Evolutionary conservation across 1,140 invertebrate species (phyloP).

Genomic region (Physella acuta): DNA sequence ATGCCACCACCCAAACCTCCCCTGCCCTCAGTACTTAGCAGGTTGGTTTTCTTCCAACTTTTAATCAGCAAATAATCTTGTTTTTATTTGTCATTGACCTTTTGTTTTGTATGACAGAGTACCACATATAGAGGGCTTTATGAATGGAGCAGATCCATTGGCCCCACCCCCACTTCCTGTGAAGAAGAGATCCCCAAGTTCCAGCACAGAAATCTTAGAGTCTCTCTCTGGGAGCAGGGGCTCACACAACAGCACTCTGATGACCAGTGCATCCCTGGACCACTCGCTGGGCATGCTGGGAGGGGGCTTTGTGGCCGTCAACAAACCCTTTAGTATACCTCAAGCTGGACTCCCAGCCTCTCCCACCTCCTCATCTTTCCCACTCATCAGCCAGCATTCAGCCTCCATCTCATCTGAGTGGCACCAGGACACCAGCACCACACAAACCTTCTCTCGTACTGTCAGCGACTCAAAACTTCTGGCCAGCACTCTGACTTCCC

Average conservation of each 20-base stretch:
- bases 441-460: conserved; percentile 14
- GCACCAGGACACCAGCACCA: conserved; percentile 7
- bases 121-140: neutral
- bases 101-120: neutral
- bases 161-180: conserved; percentile 47
- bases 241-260: neutral
- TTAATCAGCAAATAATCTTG: neutral
- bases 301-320: neutral
- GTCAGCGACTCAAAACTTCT: conserved; percentile 22
- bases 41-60: conserved; percentile 1
- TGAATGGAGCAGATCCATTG: conserved; percentile 8
- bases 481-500: conserved; percentile 2
- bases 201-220: conserved; percentile 24
- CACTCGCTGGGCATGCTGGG: neutral
- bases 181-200: conserved; percentile 42
- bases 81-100: neutral
- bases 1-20: conserved; percentile 83
- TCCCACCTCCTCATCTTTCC: conserved; percentile 9
- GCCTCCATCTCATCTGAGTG: neutral
- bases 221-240: conserved; percentile 10
- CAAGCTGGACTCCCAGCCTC: neutral
- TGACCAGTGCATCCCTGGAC: conserved; percentile 7
- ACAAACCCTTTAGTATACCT: neutral
- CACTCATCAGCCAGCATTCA: conserved; percentile 11
- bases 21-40: conserved; percentile 63